Evolutionary conservation across 2,113 vertebrate genomes (phyloP), one percentile per base, ranked within the genome.

Genomic region (Corythornis cristatus): DNA sequence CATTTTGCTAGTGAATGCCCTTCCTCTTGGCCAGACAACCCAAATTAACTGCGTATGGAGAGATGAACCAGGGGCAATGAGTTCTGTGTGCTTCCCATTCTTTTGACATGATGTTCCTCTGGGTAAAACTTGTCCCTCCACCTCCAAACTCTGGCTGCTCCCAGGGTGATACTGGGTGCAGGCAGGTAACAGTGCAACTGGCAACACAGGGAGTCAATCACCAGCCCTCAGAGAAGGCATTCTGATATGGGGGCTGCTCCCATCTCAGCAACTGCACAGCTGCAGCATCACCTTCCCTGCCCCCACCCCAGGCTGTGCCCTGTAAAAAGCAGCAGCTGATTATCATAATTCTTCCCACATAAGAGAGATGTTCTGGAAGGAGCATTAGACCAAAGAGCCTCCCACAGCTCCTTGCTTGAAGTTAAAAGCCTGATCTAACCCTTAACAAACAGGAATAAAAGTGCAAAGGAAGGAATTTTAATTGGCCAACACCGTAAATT

Each of bases 391-490:
- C 68, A 89, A 86, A 60, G n/a, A 93, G 82, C 89, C 87, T 96
- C 91, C 96, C 87, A 96, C 95, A 89, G 60, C 72, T 94, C 64
- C 60, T 90, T 1, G 11, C 78, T 94, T 83, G 82, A 93, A 89
- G 91, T 93, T 87, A 77, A 94, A 94, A 94, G 87, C 72, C 78
- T 15, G 8, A 89, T 94, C 78, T 94, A 96, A 92, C 82, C 72
- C 84, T 96, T 93, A 88, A 81, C 60, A 95, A 93, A 95, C 87
- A 88, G 8, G 64, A 94, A 91, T 89, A 95, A 87, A 94, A 93
- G 46, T 85, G 64, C 65, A 64, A 50, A 77, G 56, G 57, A 93
- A 93, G 72, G 96, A 93, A 96, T 96, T 96, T 95, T 95, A 96
- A 94, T 93, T 96, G 91, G 87, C 64, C 48, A 35, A 28, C 72